These are phyloP conservation scores for Atethmia centrago DNA, from an alignment of 2,888 invertebrate genomes.

Conservation along the genomic window DNA sequence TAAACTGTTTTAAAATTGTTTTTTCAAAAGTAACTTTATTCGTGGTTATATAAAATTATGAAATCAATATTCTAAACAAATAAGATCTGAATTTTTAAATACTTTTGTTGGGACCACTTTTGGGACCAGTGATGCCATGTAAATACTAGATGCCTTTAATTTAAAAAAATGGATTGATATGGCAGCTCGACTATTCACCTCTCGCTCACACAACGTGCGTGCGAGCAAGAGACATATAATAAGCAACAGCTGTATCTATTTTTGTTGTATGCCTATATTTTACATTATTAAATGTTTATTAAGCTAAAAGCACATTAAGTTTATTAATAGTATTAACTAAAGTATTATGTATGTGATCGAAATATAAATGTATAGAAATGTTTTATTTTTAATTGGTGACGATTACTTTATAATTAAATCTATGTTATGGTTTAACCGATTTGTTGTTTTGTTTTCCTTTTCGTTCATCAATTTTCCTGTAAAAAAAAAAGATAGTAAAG, in stretches of 20 bases:
- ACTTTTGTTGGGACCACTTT: conserved; percentile 23
- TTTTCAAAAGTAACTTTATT: not conserved
- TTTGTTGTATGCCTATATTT: conserved; percentile 27
- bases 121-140: conserved; percentile 3
- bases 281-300: conserved; percentile 30
- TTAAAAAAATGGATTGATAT: not conserved
- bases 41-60: not conserved
- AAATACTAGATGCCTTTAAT: conserved; percentile 20
- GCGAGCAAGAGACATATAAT: conserved; percentile 5
- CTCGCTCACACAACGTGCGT: conserved; percentile 2
- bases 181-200: not conserved
- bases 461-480: not conserved
- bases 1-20: not conserved
- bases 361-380: conserved; percentile 61
- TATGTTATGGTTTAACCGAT: conserved; percentile 50
- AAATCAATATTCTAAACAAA: not conserved
- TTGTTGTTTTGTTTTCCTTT: conserved; percentile 18
- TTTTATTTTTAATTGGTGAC: conserved; percentile 62
- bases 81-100: conserved; percentile 31
- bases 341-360: conserved; percentile 78
- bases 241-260: not conserved
- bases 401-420: conserved; percentile 56
- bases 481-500: not conserved
- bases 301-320: conserved; percentile 58
- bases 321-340: conserved; percentile 69